Base-by-base conservation (phyloP, 2,888 invertebrate genomes). In the Temnothorax ravouxi region DNA sequence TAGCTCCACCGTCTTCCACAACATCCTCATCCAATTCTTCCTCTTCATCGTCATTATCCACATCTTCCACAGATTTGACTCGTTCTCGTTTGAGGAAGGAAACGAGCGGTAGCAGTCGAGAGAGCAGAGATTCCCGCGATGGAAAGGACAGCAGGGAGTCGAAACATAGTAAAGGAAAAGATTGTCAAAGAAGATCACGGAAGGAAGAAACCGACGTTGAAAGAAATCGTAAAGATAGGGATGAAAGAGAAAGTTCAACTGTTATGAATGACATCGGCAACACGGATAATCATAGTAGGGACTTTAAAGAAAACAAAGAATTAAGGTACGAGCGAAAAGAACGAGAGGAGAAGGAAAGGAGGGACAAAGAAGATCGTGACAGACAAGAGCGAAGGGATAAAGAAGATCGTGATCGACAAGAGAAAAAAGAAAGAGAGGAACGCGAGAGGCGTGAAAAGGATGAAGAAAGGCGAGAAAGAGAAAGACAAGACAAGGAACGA, bases 141-240 rank as follows among this genome's bases (percentile, higher is more conserved):
- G 91, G 90, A 75, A 92, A 91, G 47, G 93, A 93, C 3, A 91
- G 94, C 56, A 95, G 94, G 87, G 94, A 95, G 15, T 89, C 91
- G 9, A 94, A 94, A 87, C 93, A 91, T 84, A 94, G 93, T 86
- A 95, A 92, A 86, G 92, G 93, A 87, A 95, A 94, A 86, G 92
- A 95, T 80, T 89, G 91, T 61, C 89, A 92, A 87, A 90, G 92
- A 80, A 93, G 93, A 87, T 90, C 92, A 80, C 92, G 93, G n/a
- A 95, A 94, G 62, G 95, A 93, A 21, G 95, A 94, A 34, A 83
- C 75, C 44, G 92, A 89, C 6, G 38, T 79, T 21, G 93, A 93
- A 15, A 92, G 91, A 75, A 91, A 76, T 83, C 92, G 93, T 1
- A 92, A 92, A 79, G 93, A 94, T 18, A 88, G 88, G 2, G 92